phyloP scores from a whole-genome alignment of 2,888 invertebrate species.

The Atrina japonica region DNA sequence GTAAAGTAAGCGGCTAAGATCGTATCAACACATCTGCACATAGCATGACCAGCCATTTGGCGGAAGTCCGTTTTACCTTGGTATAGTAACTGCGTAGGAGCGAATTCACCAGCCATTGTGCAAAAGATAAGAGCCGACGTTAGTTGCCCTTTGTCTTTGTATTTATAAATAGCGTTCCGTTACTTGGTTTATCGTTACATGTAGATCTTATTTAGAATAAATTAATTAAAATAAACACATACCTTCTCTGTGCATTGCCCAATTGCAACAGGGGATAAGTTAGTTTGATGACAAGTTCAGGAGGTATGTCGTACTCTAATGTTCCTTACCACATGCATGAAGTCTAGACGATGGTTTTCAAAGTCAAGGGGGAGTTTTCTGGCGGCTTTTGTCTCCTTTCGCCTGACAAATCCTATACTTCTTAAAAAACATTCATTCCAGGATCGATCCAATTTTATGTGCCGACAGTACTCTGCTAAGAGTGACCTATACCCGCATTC shows the following conservation, averaged over 20 bases:
- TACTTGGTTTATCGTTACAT: too few species aligned
- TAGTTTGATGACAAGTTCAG: constrained; percentile 19
- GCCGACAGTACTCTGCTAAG: constrained; percentile 13
- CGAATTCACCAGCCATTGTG: too few species aligned
- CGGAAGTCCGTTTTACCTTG: too few species aligned
- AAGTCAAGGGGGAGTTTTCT: constrained; percentile 22
- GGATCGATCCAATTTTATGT: constrained; percentile 16
- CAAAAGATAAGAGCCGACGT: too few species aligned
- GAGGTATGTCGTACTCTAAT: constrained; percentile 8
- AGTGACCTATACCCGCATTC: background rate
- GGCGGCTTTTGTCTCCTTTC: constrained; percentile 24
- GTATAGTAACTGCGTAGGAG: too few species aligned
- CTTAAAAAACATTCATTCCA: constrained; percentile 23
- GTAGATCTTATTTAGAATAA: too few species aligned
- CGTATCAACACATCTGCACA: too few species aligned
- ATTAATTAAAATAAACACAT: too few species aligned
- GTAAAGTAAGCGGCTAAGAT: too few species aligned
- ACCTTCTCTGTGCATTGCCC: constrained; percentile 17
- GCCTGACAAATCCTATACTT: constrained; percentile 5
- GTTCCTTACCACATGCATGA: background rate
- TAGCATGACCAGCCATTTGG: too few species aligned
- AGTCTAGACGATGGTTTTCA: constrained; percentile 7
- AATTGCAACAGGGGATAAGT: constrained; percentile 20
- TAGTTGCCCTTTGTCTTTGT: too few species aligned
- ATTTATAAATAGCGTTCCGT: too few species aligned